Percentiles rank a stretch among this genome's conserved stretches.
phyloP scores from a whole-genome alignment of 1,140 invertebrate species.

The Cherax destructor region DNA sequence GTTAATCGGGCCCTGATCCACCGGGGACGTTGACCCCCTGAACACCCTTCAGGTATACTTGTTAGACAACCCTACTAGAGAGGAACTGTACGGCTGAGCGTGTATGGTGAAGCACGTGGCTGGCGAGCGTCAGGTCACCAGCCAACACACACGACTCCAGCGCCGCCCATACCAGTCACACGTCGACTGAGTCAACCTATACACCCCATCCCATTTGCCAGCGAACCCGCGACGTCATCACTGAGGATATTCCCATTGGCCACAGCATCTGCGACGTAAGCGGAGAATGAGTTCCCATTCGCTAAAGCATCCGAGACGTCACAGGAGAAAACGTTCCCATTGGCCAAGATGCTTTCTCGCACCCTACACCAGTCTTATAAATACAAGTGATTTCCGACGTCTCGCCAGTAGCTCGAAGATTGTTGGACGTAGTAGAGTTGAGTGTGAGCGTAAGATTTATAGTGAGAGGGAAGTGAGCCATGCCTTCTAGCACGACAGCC shows the following conservation, averaged over 20 bases:
- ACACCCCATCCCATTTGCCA: slow-evolving; percentile 5
- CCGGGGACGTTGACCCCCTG: too few relatives aligned
- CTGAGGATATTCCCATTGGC: slow-evolving; percentile 5
- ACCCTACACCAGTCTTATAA: slow-evolving; percentile 41
- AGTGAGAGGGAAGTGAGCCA: slow-evolving; percentile 39
- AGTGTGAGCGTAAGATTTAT: background rate
- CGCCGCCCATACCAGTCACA: slow-evolving; percentile 55
- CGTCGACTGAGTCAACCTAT: slow-evolving; percentile 13
- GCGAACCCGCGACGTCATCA: background rate
- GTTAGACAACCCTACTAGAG: too few relatives aligned
- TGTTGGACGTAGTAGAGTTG: background rate
- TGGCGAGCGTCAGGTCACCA: slow-evolving; percentile 26
- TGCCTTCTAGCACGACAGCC: slow-evolving; percentile 55
- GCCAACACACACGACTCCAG: slow-evolving; percentile 33
- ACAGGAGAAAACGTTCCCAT: background rate
- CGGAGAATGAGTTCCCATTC: background rate
- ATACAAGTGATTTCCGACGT: background rate
- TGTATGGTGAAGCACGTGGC: slow-evolving; percentile 45
- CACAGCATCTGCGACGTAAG: slow-evolving; percentile 1
- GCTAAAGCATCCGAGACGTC: slow-evolving; percentile 11
- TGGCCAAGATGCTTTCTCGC: slow-evolving; percentile 24
- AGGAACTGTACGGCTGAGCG: background rate
- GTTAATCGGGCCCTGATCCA: too few relatives aligned
- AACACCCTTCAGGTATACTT: too few relatives aligned
- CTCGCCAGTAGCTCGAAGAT: slow-evolving; percentile 31